A percentile compares a stretch with the other conserved stretches of the same genome.
phyloP scores from a whole-genome alignment of 2,113 vertebrate species.

The Fregetta grallaria region DNA sequence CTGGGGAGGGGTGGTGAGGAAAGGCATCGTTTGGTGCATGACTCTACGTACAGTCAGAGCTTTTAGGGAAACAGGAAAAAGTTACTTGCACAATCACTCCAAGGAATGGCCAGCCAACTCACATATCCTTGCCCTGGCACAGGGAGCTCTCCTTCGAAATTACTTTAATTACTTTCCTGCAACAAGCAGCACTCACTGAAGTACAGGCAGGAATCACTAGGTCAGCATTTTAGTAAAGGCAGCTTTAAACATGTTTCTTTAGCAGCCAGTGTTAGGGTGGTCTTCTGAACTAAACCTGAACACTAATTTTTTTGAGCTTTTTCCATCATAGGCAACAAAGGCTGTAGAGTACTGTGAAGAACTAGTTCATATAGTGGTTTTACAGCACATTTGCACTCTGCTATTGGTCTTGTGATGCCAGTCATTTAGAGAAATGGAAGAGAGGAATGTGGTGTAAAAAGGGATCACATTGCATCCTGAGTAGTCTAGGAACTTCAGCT shows the following conservation, averaged over 20 bases:
- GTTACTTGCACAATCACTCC: not conserved
- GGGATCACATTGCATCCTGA: not conserved
- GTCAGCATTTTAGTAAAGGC: not conserved
- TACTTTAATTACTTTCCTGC: not conserved
- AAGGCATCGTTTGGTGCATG: fast-evolving
- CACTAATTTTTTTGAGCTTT: not conserved
- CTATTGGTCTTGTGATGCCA: not conserved
- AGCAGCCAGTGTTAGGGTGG: not conserved
- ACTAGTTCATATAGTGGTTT: too few relatives aligned
- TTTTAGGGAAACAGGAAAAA: not conserved
- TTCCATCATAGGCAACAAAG: not conserved
- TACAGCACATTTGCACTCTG: too few relatives aligned
- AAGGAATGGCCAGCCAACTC: not conserved
- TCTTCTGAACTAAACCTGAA: not conserved
- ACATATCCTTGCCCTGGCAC: not conserved
- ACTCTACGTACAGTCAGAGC: not conserved
- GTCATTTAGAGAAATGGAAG: not conserved
- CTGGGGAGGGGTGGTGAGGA: not conserved
- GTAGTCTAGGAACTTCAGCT: not conserved
- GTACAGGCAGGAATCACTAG: not conserved
- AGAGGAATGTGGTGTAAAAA: not conserved
- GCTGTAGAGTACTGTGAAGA: not conserved
- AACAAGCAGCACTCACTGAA: not conserved
- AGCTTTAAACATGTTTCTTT: not conserved
- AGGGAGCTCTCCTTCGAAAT: not conserved